phyloP scores from a whole-genome alignment of 1,140 invertebrate genomes.

The Lanistes nyassanus region DNA sequence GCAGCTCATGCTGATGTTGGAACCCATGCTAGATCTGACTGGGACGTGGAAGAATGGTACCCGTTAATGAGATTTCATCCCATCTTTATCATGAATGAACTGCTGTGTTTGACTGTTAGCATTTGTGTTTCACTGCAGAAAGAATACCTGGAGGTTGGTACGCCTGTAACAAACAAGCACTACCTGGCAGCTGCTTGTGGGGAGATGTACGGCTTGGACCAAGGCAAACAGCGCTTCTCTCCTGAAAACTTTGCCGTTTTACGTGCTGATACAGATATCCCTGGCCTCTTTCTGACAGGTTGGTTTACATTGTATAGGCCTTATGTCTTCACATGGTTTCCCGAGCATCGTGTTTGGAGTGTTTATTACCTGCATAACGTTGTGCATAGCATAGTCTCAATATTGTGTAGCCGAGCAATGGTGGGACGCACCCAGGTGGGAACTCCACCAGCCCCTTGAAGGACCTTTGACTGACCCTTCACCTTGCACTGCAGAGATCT shows the following conservation, averaged over 20 bases:
- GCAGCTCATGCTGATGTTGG: no score
- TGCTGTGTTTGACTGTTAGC: neutral
- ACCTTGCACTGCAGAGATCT: no score
- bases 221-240: constrained; percentile 54
- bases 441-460: no score
- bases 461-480: no score
- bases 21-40: no score
- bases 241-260: constrained; percentile 54
- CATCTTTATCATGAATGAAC: neutral
- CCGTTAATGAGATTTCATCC: no score
- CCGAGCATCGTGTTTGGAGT: no score
- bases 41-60: no score
- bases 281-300: constrained; percentile 62
- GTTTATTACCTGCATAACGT: neutral
- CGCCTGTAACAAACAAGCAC: constrained; percentile 64
- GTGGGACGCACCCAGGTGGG: no score
- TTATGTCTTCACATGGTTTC: no score
- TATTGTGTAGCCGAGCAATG: neutral
- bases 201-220: constrained; percentile 67
- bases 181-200: constrained; percentile 63
- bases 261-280: constrained; percentile 64
- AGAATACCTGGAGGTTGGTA: constrained; percentile 63
- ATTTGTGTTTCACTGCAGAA: constrained; percentile 43
- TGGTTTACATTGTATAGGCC: neutral
- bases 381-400: neutral